phyloP scores from a whole-genome alignment of 2,113 vertebrate species.

The Plestiodon gilberti region DNA sequence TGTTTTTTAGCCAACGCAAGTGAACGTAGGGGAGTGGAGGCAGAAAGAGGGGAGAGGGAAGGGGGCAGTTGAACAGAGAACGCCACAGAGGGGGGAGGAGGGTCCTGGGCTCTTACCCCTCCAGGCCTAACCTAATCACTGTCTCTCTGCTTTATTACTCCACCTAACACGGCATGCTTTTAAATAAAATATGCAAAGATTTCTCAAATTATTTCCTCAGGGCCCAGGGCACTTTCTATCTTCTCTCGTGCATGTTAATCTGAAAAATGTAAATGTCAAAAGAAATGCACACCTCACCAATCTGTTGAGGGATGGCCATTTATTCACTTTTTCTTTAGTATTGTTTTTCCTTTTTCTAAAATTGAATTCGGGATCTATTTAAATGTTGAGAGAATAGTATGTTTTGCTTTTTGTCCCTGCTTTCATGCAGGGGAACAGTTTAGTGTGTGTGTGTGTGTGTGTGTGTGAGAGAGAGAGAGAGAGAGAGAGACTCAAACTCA shows the following conservation, averaged over 20 bases:
- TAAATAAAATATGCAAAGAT: conserved; percentile 89
- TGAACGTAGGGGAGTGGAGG: neutral
- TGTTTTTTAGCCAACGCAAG: neutral
- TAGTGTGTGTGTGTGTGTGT: neutral
- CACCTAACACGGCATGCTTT: conserved; percentile 79
- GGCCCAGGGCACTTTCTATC: conserved; percentile 70
- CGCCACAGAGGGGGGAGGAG: neutral
- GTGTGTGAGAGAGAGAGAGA: no score
- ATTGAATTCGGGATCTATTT: neutral
- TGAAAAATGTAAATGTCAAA: conserved; percentile 82
- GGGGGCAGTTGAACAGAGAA: neutral
- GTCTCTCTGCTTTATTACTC: conserved; percentile 80
- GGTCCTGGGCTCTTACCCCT: conserved; percentile 63
- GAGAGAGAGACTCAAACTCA: no score
- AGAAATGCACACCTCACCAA: conserved; percentile 61
- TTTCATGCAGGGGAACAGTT: conserved; percentile 54
- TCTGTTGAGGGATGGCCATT: conserved; percentile 75
- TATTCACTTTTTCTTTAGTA: conserved; percentile 63
- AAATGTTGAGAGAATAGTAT: conserved; percentile 38
- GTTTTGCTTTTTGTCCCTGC: conserved; percentile 49
- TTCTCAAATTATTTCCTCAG: conserved; percentile 82
- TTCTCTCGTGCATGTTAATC: conserved; percentile 80
- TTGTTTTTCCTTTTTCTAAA: conserved; percentile 42
- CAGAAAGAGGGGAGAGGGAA: no score
- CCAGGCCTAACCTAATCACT: conserved; percentile 78